Conservation (phyloP, 2,797 vertebrate species). For the Pangasius sanitwongsei region DNA sequence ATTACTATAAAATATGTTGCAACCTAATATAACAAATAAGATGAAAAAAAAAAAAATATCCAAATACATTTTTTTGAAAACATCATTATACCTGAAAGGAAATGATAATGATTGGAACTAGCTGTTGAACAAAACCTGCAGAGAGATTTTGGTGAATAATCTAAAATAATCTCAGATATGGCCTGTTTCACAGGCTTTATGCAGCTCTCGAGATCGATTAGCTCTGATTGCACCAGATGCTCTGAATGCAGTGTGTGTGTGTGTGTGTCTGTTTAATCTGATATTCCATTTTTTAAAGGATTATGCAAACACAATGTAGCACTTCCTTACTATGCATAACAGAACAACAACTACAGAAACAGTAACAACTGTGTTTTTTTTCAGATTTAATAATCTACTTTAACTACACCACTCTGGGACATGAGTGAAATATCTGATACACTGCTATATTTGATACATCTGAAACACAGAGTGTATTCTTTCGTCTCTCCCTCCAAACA, state of each 20-base stretch:
- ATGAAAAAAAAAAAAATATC: background rate
- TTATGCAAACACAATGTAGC: constrained; percentile 68
- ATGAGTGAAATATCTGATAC: constrained; percentile 19
- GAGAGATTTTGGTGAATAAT: background rate
- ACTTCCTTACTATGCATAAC: constrained; percentile 68
- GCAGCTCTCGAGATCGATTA: constrained; percentile 66
- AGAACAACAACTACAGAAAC: no score
- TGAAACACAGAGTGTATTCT: background rate
- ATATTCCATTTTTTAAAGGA: constrained; percentile 70
- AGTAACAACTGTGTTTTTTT: constrained; percentile 28
- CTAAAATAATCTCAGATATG: background rate
- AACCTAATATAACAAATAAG: background rate
- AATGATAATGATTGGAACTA: constrained; percentile 60
- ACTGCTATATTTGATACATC: constrained; percentile 6
- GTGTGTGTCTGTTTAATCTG: constrained; percentile 59
- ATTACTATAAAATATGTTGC: background rate
- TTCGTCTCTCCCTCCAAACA: background rate
- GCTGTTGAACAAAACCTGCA: constrained; percentile 64
- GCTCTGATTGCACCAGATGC: constrained; percentile 61
- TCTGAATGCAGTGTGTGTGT: constrained; percentile 12
- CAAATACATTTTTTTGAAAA: background rate
- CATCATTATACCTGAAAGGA: background rate
- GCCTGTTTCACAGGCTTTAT: constrained; percentile 62
- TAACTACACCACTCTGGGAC: constrained; percentile 20
- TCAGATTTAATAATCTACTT: constrained; percentile 49